Percentiles rank a stretch among this genome's conserved stretches.
These are phyloP conservation scores for Pandion haliaetus DNA, from an alignment of 2,113 vertebrate species.

Conservation along the genomic window DNA sequence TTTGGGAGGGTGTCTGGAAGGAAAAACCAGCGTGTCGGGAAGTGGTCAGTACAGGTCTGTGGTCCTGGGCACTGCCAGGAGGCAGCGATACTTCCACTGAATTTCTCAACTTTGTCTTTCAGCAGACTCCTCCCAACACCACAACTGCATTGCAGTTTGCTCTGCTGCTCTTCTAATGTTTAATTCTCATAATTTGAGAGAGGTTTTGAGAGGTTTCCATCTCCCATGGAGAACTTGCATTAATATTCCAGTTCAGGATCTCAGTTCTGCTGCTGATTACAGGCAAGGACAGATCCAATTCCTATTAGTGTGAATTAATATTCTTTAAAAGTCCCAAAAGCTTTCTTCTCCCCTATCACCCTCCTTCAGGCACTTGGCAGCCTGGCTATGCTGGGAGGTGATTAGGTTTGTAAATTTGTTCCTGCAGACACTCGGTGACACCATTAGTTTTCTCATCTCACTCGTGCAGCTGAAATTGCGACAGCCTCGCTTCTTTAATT, in stretches of 20 bases:
- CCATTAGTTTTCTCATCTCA: not conserved
- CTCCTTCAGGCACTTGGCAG: slow-evolving; percentile 20
- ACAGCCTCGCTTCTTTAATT: not conserved
- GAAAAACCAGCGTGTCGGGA: accelerated
- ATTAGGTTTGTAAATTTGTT: slow-evolving; percentile 58
- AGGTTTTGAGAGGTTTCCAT: slow-evolving; percentile 8
- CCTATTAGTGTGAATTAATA: slow-evolving; percentile 12
- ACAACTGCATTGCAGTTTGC: slow-evolving; percentile 3
- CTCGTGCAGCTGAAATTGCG: not conserved
- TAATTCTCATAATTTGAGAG: not conserved
- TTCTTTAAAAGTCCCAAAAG: not conserved
- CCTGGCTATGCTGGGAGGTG: not conserved
- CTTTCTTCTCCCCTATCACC: slow-evolving; percentile 24
- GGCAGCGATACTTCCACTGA: not conserved
- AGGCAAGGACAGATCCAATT: not conserved
- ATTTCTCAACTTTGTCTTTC: not conserved
- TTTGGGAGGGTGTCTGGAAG: not conserved
- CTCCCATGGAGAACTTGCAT: slow-evolving; percentile 9
- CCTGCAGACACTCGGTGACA: slow-evolving; percentile 8
- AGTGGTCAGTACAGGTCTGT: not conserved
- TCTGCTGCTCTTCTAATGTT: not conserved
- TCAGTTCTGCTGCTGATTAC: slow-evolving; percentile 9
- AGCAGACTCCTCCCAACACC: not conserved
- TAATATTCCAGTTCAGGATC: slow-evolving; percentile 34
- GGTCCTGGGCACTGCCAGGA: not conserved